Evolutionary conservation across 2,888 invertebrate genomes (phyloP), one percentile per base, ranked within the genome.

Genomic region (Caenorhabditis panamensis): DNA sequence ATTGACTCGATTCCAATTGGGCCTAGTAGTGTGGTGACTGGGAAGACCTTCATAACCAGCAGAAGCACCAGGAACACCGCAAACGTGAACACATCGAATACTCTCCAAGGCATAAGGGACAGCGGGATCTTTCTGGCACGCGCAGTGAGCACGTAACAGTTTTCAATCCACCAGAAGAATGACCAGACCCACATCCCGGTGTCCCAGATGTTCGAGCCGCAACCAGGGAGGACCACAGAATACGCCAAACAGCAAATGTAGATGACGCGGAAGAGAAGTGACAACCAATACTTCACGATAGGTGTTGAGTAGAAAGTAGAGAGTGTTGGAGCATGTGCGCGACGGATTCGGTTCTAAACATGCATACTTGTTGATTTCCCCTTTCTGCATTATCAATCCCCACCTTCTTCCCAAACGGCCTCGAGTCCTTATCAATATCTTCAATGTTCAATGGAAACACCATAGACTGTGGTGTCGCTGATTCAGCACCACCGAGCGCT

Each of bases 201-300:
- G 81, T 92, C 92, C 76, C 92, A 84, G 37, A 88, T 85, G 26
- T 89, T 79, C 73, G 91, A 90, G 4, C 92, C 92, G 87, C 92
- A 92, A 20, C 91, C 91, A 2, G 92, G 92, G 87, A 90, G 82
- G 11, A 86, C 78, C 11, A 84, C 88, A 51, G 88, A 82, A 71
- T 85, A 87, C 2, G 87, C 87, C 37, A 90, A 81, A 20, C 88
- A 67, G 22, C 82, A 51, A 58, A 90, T 84, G 73, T 88, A 88
- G n/a, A 86, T 53, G 11, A 89, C 64, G 3, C 89, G 82, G 69
- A 89, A 89, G 18, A 91, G 86, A 79, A 92, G 91, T 18, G 91
- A 91, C 0, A 91, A 79, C 92, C 92, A 92, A 84, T 92, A 92
- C 79, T 92, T 92, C 62, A 92, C 91, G 75, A 92, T 90, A 0